These are phyloP conservation scores for Phrynosoma blainvillii DNA, from an alignment of 2,113 vertebrate species.

Conservation along the genomic window DNA sequence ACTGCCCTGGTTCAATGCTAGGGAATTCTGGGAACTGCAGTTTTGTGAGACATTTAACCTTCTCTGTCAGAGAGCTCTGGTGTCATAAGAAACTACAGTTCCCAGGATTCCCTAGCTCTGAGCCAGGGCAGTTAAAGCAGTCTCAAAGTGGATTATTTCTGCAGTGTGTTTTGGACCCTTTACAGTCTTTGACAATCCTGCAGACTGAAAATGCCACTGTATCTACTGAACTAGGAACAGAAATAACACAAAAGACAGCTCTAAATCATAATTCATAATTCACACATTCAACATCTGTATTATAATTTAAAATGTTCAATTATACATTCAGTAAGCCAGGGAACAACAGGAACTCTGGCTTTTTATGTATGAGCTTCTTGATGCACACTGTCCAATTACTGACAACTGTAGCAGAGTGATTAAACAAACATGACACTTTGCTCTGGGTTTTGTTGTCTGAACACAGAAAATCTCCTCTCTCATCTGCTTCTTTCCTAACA, in stretches of 20 bases:
- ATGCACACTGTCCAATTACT: no score
- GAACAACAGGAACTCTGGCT: background rate
- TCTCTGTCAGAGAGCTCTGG: no score
- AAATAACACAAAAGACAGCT: background rate
- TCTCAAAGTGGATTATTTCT: no score
- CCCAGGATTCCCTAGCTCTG: no score
- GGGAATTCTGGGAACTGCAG: no score
- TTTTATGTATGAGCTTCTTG: background rate
- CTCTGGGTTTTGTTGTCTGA: background rate
- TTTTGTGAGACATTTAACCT: no score
- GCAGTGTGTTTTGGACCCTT: no score
- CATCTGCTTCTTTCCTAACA: background rate
- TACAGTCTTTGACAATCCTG: no score
- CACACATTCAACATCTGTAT: background rate
- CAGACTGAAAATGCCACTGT: background rate
- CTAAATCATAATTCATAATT: background rate
- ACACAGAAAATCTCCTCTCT: background rate
- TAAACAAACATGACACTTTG: background rate
- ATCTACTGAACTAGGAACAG: background rate
- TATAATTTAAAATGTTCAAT: background rate
- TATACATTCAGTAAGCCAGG: background rate
- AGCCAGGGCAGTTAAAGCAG: no score
- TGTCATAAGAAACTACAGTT: no score
- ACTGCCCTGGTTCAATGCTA: no score
- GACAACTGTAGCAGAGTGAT: background rate